Percentiles rank a stretch among this genome's conserved stretches.
Conservation (phyloP, 2,888 invertebrate genomes). For the Sylvicola cinctus region DNA sequence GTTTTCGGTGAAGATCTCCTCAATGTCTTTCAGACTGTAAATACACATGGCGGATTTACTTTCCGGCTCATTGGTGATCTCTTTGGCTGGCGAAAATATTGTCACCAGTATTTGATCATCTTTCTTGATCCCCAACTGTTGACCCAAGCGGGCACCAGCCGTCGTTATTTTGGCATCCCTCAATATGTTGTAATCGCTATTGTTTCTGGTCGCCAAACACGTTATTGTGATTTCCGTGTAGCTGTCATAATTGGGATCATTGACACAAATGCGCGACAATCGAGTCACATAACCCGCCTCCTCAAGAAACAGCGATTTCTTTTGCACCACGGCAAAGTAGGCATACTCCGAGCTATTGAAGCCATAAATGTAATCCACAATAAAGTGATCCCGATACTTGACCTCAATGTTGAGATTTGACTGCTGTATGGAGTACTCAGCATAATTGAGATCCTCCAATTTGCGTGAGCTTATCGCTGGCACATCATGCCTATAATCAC, state of each 20-base stretch:
- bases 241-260: constrained; percentile 87
- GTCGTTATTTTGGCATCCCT: constrained; percentile 80
- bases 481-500: constrained; percentile 78
- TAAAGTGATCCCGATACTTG: constrained; percentile 83
- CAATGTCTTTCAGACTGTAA: constrained; percentile 76
- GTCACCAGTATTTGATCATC: constrained; percentile 70
- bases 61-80: constrained; percentile 66
- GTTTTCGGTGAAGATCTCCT: constrained; percentile 86
- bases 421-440: constrained; percentile 70
- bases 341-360: constrained; percentile 90
- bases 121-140: constrained; percentile 57
- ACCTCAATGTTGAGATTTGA: constrained; percentile 75
- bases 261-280: constrained; percentile 80
- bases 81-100: constrained; percentile 74
- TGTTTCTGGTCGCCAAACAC: constrained; percentile 30
- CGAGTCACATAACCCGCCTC: constrained; percentile 79
- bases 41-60: constrained; percentile 79
- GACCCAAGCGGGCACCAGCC: constrained; percentile 66
- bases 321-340: constrained; percentile 89
- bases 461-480: constrained; percentile 81
- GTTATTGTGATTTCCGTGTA: constrained; percentile 91
- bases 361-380: constrained; percentile 91
- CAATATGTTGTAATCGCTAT: constrained; percentile 49
- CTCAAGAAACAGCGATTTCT: constrained; percentile 76
- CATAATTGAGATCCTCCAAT: constrained; percentile 56